Evolutionary conservation across 1,140 invertebrate species (phyloP).

Genomic region (Fragariocoptes setiger): DNA sequence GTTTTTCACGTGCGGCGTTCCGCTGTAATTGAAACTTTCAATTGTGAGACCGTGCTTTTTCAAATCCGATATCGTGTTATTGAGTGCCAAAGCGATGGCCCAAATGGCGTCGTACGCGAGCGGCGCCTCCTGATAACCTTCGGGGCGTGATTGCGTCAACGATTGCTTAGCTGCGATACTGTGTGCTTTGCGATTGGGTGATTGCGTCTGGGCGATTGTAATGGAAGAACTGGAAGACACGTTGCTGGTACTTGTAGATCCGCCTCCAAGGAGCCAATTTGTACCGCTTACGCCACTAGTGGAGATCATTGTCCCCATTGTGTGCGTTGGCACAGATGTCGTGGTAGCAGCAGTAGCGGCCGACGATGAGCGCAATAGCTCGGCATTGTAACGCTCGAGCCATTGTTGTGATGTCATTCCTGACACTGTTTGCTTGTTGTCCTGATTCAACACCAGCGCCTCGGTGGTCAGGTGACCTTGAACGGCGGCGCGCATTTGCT

Average conservation of each 20-base stretch:
- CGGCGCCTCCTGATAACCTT: conserved; percentile 82
- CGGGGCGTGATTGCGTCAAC: conserved; percentile 29
- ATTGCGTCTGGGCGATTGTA: background rate
- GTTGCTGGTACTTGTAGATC: no score
- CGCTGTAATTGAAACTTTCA: conserved; percentile 88
- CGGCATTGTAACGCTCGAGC: conserved; percentile 28
- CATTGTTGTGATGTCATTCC: conserved; percentile 41
- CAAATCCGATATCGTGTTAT: conserved; percentile 66
- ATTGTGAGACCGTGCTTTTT: conserved; percentile 40
- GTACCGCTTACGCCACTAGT: no score
- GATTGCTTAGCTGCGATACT: background rate
- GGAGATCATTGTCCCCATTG: background rate
- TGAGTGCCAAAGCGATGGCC: conserved; percentile 82
- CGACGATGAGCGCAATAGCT: conserved; percentile 22
- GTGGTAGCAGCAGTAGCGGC: background rate
- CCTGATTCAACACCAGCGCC: conserved; percentile 88
- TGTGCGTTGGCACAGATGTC: background rate
- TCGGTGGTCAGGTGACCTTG: conserved; percentile 94
- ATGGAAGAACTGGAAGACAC: background rate
- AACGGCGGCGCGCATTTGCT: conserved; percentile 67
- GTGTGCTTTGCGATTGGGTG: background rate
- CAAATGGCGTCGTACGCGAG: conserved; percentile 95
- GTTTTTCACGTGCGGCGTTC: conserved; percentile 77
- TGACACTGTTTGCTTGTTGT: conserved; percentile 53
- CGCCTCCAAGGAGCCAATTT: no score